Conservation (phyloP, 2,797 vertebrate genomes). For the Anolis apletophallus region DNA sequence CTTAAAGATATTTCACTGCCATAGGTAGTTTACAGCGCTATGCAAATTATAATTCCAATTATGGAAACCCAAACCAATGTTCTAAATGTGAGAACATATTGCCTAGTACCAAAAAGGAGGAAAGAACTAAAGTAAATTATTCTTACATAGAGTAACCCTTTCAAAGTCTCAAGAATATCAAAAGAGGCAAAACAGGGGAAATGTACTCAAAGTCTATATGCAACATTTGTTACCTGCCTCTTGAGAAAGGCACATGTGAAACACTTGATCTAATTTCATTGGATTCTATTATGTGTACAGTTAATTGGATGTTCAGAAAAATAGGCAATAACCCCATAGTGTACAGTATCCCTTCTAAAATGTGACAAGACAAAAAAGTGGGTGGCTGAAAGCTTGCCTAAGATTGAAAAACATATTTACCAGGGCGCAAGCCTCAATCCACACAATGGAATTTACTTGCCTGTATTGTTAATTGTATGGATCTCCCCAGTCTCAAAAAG, state of each 20-base stretch:
- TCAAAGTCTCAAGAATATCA: conserved; percentile 19
- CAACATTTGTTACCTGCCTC: neutral
- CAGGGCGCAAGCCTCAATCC: neutral
- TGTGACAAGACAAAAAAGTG: neutral
- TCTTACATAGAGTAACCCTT: conserved; percentile 46
- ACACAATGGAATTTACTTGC: neutral
- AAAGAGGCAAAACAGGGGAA: conserved; percentile 13
- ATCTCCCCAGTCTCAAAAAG: neutral
- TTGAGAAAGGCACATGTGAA: conserved; percentile 29
- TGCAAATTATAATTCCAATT: conserved; percentile 23
- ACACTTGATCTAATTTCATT: neutral
- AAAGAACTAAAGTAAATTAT: conserved; percentile 40
- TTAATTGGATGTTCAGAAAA: neutral
- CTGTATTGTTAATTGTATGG: neutral
- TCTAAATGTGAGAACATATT: conserved; percentile 23
- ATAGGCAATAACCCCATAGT: neutral
- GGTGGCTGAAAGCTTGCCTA: neutral
- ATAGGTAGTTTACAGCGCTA: conserved; percentile 37
- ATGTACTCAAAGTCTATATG: conserved; percentile 8
- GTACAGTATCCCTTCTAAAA: neutral
- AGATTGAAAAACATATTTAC: neutral
- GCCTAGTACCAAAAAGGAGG: conserved; percentile 28
- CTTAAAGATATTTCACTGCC: conserved; percentile 52
- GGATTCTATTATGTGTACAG: neutral
- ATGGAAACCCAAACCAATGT: neutral